Conservation (phyloP, 2,888 invertebrate species). For the Cacoxenus indagator region DNA sequence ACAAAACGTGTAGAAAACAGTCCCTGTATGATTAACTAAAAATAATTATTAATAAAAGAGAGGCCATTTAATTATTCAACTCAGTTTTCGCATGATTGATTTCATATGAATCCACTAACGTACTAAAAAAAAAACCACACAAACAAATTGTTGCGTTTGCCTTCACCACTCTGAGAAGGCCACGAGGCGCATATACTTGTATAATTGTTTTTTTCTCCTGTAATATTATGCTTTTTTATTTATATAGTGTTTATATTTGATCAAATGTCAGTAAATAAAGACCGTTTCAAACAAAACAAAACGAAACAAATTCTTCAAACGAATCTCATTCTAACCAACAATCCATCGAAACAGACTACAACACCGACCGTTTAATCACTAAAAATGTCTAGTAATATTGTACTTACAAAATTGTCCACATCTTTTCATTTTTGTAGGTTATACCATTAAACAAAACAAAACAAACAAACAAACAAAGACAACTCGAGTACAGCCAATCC, state of each 20-base stretch:
- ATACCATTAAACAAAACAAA: too few relatives aligned
- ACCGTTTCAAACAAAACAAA: neutral
- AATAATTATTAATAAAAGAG: slow-evolving; percentile 3
- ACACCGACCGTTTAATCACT: too few relatives aligned
- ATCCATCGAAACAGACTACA: too few relatives aligned
- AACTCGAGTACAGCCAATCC: neutral
- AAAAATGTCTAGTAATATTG: neutral
- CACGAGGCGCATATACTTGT: neutral
- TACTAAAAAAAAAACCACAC: neutral
- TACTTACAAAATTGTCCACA: neutral
- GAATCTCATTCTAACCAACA: too few relatives aligned
- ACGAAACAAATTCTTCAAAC: too few relatives aligned
- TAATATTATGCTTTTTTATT: neutral
- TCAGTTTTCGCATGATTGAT: slow-evolving; percentile 26
- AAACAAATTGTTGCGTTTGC: neutral
- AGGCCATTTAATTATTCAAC: neutral
- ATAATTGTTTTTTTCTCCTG: neutral
- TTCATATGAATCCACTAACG: neutral
- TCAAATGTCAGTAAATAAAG: too few relatives aligned
- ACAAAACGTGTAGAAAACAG: too few relatives aligned
- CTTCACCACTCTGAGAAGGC: neutral
- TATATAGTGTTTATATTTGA: neutral
- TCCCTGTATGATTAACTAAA: neutral
- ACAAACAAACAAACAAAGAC: too few relatives aligned
- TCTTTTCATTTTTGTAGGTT: neutral